phyloP scores from a whole-genome alignment of 2,888 invertebrate species.

The Clistopyga incitator region DNA sequence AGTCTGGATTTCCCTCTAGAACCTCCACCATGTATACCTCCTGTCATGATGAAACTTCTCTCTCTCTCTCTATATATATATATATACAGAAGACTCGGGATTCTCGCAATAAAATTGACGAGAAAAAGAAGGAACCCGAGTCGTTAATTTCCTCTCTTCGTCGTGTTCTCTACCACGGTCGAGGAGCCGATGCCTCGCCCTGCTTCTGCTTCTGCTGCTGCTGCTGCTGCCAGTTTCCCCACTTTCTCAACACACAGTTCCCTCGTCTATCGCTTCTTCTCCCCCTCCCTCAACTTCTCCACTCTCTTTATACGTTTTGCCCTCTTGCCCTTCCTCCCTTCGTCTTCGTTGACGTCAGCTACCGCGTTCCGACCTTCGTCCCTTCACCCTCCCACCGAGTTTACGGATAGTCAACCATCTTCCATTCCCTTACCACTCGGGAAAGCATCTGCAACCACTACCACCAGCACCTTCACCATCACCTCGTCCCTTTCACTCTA shows the following conservation, averaged over 20 bases:
- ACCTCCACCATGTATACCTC: not conserved
- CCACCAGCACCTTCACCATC: not conserved
- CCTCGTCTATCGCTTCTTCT: slow-evolving; percentile 27
- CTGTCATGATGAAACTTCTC: not conserved
- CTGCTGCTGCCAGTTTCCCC: slow-evolving; percentile 16
- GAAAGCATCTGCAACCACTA: slow-evolving; percentile 27
- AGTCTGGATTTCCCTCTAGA: slow-evolving; percentile 29
- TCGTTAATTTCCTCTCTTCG: slow-evolving; percentile 77
- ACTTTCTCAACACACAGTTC: slow-evolving; percentile 14
- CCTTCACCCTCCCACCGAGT: slow-evolving; percentile 24
- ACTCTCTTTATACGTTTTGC: slow-evolving; percentile 20
- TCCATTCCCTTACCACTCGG: slow-evolving; percentile 39
- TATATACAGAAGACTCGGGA: slow-evolving; percentile 14
- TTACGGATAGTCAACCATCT: slow-evolving; percentile 47
- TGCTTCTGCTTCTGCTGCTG: slow-evolving; percentile 26
- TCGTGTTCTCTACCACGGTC: slow-evolving; percentile 27
- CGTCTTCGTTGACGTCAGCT: slow-evolving; percentile 39
- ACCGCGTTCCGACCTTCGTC: slow-evolving; percentile 17
- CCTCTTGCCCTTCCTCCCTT: slow-evolving; percentile 21
- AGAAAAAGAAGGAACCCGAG: slow-evolving; percentile 70
- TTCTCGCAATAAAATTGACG: slow-evolving; percentile 75
- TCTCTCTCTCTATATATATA: no score
- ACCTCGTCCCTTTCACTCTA: not conserved
- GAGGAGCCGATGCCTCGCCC: slow-evolving; percentile 33
- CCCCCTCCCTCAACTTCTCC: slow-evolving; percentile 3